Evolutionary conservation across 2,888 invertebrate species (phyloP).

Genomic region (Cyclophora punctaria): DNA sequence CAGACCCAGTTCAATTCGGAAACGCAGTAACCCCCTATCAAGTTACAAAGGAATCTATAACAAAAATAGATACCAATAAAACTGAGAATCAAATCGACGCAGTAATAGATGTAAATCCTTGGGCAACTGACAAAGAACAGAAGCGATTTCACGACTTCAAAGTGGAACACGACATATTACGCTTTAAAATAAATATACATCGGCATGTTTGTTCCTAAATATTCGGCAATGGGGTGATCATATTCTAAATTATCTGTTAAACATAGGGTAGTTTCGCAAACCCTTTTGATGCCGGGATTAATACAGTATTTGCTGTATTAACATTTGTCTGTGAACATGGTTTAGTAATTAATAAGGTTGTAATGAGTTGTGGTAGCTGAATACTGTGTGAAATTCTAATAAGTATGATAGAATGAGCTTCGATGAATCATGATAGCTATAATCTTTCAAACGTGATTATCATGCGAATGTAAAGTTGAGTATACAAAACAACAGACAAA

Average conservation of each 20-base stretch:
- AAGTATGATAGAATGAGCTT: too few species aligned
- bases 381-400: too few species aligned
- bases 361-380: constrained; percentile 3
- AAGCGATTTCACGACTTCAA: constrained; percentile 75
- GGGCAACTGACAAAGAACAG: constrained; percentile 69
- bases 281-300: constrained; percentile 67
- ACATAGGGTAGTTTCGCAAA: constrained; percentile 60
- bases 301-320: constrained; percentile 50
- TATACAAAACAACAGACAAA: too few species aligned
- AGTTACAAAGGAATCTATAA: constrained; percentile 60
- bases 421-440: too few species aligned
- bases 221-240: constrained; percentile 68
- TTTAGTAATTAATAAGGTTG: constrained; percentile 54
- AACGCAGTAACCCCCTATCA: constrained; percentile 50
- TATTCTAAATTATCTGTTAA: constrained; percentile 64
- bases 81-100: constrained; percentile 59
- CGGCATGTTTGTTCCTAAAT: constrained; percentile 71
- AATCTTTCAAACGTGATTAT: too few species aligned
- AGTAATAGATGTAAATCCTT: constrained; percentile 67
- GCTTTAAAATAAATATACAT: constrained; percentile 74
- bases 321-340: constrained; percentile 39
- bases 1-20: constrained; percentile 31
- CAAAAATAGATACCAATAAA: constrained; percentile 64
- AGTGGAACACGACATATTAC: constrained; percentile 75
- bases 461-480: too few species aligned